Evolutionary conservation across 1,140 invertebrate species (phyloP), one percentile per base, ranked within the genome.

Genomic region (Aphidius ervi): DNA sequence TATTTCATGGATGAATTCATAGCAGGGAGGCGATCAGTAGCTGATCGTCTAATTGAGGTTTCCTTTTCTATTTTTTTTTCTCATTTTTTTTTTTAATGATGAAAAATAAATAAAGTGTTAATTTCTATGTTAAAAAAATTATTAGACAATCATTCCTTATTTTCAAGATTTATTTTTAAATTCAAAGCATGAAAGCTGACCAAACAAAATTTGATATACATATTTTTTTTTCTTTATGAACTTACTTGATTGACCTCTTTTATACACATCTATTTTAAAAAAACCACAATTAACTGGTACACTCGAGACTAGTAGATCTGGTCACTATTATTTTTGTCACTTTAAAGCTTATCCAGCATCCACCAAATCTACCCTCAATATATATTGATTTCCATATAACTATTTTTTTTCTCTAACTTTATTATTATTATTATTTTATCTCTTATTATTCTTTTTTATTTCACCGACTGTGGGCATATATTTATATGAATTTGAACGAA

Each of bases 1-100:
- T 9, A 10, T 53, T 53, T 49, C 9, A 49, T 47, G 46, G 6
- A 16, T 45, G 46, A 57, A 52, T 6, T 31, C 2, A 31, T 31
- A 31, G 8, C 10, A 52, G 4, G 46, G 39, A 67, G 74, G 70
- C 71, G 71, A 71, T 70, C 77, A 71, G 77, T 78, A 78, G 77
- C 75, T 70, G 75, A 78, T 76, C 72, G 69, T 72, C 73, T 77
- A 79, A 78, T 79, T 74, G 52, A 53, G 45, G 48, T 42, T 7
- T 31, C 37, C 23, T 46, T 61, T 3, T 8, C 8, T 40, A 39
- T n/a, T 9, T 9, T 37, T 39, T 52, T 40, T n/a, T 2, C 3
- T 23, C 1, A 2, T 23, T 23, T 23, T 23, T 31, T 31, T 31
- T 31, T 31, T 31, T 31, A 31, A 31, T 31, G 23, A 31, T 31